These are phyloP conservation scores for Didymodactylos carnosus DNA, from an alignment of 2,888 invertebrate genomes.

Conservation along the genomic window DNA sequence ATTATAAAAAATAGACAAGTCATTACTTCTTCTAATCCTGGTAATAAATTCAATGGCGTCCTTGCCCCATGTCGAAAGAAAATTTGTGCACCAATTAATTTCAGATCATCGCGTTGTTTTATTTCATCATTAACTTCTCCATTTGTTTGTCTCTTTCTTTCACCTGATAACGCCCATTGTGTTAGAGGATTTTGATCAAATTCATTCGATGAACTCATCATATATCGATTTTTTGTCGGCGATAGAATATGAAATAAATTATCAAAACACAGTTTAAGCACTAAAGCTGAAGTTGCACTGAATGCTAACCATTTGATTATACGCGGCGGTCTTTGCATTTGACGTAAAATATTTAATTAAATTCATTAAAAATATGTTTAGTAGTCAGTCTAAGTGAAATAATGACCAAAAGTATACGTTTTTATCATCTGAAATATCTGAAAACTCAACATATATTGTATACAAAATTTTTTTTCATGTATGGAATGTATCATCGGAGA, in stretches of 20 bases:
- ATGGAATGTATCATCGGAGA: too few species aligned
- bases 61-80: constrained; percentile 12
- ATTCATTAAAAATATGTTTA: too few species aligned
- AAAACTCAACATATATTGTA: too few species aligned
- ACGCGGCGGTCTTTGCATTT: too few species aligned
- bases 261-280: not conserved
- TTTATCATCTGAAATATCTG: too few species aligned
- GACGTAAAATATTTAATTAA: too few species aligned
- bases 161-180: not conserved
- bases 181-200: not conserved
- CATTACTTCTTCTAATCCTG: constrained; percentile 6
- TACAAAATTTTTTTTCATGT: too few species aligned
- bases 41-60: constrained; percentile 2
- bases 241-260: not conserved
- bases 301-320: not conserved
- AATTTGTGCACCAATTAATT: constrained; percentile 2
- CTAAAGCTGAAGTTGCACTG: not conserved
- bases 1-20: too few species aligned
- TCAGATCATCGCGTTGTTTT: not conserved
- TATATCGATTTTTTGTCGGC: not conserved
- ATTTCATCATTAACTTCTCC: not conserved
- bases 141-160: not conserved
- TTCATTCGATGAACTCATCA: too few species aligned
- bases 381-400: too few species aligned
- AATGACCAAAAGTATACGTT: too few species aligned